Conservation (phyloP, 2,113 vertebrate genomes). For the Rhynchomys soricoides region DNA sequence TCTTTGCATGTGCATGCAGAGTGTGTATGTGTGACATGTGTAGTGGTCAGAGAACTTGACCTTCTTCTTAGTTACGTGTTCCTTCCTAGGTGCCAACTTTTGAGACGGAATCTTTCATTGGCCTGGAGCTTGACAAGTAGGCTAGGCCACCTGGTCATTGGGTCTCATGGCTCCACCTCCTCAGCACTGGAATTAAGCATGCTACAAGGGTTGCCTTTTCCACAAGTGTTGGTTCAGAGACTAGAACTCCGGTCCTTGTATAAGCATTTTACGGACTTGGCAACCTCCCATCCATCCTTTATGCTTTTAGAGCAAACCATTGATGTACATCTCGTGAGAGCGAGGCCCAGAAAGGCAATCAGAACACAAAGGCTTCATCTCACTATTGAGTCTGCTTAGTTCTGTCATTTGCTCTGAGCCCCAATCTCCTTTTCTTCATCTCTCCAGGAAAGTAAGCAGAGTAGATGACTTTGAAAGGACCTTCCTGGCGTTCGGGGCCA, state of each 20-base stretch:
- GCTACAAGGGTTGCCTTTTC: neutral
- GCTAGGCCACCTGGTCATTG: neutral
- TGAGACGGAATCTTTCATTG: neutral
- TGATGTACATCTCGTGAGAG: neutral
- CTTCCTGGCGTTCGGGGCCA: constrained; percentile 23
- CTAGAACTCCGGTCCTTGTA: neutral
- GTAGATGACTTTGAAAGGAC: constrained; percentile 29
- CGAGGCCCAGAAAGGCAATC: neutral
- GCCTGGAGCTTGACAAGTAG: neutral
- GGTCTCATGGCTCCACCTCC: neutral
- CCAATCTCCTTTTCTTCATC: neutral
- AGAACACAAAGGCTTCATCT: neutral
- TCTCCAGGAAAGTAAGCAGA: neutral
- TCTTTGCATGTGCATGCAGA: neutral
- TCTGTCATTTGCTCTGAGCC: neutral
- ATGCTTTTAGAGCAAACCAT: neutral
- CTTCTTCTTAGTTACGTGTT: too few relatives aligned
- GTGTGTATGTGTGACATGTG: neutral
- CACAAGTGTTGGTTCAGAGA: neutral
- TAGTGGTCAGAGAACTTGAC: neutral
- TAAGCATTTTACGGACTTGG: neutral
- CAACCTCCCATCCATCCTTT: neutral
- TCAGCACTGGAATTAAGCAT: neutral
- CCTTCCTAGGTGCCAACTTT: neutral
- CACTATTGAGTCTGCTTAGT: neutral